Base-by-base conservation (phyloP, 2,888 invertebrate genomes). In the Brachyptera risi region DNA sequence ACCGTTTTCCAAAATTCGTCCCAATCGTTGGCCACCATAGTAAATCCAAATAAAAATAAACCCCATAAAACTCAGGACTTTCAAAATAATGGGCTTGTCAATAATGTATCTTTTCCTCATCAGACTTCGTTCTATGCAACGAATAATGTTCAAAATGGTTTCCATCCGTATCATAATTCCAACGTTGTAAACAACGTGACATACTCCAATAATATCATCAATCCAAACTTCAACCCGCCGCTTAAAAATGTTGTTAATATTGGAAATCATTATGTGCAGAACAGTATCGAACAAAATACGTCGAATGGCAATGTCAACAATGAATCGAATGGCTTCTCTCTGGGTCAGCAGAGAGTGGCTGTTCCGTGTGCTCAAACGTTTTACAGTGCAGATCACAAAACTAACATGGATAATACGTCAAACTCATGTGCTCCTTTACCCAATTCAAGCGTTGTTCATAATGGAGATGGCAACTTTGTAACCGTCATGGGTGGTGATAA, bases 401-500 rank as follows among this genome's bases (percentile, higher is more conserved):
- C 51, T 42, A 44, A 27, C n/a, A 31, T 50, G 17, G 27, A 37
- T 24, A 56, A 27, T 15, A 59, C 23, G 21, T 35, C 49, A 13
- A 15, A 42, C 31, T 21, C 58, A 31, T 23, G 54, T 15, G 35
- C 58, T 54, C 4, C 27, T 27, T 4, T 51, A 27, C 47, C 37
- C 38, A 54, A 56, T 49, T 54, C 42, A 19, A 44, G 35, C 35
- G 23, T 49, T 19, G 27, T 42, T 17, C 62, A 62, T 31, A 60
- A 56, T 31, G 65, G 63, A 27, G 61, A 64, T 23, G 62, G 61
- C 19, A 64, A 65, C 44, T 54, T 61, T 24, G 63, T 63, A 15
- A 58, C 63, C 27, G 63, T 65, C 50, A 63, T 64, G 58, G 63
- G 63, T 42, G 61, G 64, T 21, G 64, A 60, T n/a, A 61, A 37